Evolutionary conservation across 2,113 vertebrate genomes (phyloP).

Genomic region (Climacteris rufus): DNA sequence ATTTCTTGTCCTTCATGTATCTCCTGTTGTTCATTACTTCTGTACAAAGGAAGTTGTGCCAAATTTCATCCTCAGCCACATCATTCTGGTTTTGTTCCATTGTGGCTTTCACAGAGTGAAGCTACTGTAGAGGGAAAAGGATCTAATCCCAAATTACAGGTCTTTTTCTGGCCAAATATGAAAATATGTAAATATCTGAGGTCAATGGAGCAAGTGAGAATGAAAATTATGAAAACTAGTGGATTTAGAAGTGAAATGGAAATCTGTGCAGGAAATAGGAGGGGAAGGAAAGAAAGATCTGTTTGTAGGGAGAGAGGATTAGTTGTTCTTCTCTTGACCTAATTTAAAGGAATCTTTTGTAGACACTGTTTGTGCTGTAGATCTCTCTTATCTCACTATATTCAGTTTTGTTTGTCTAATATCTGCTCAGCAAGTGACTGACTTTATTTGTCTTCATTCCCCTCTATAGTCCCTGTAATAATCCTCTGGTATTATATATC

Average conservation of each 20-base stretch:
- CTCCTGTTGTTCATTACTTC: background rate
- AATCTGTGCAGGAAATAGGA: background rate
- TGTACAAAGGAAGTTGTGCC: background rate
- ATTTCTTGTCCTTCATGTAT: background rate
- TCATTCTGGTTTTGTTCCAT: background rate
- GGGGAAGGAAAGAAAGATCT: background rate
- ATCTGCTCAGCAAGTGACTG: background rate
- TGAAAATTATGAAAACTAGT: background rate
- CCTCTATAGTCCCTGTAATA: background rate
- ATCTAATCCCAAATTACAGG: background rate
- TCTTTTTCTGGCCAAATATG: background rate
- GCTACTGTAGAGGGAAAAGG: background rate
- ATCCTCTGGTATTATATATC: conserved; percentile 53
- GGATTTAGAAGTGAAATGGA: background rate
- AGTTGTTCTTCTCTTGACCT: background rate
- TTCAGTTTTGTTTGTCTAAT: conserved; percentile 35
- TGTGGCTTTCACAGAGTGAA: background rate
- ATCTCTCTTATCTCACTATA: background rate
- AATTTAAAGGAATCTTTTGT: background rate
- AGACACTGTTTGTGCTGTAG: background rate
- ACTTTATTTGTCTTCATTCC: conserved; percentile 51
- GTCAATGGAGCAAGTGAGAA: background rate
- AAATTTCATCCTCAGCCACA: background rate
- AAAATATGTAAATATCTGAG: background rate
- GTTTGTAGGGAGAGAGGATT: background rate